phyloP scores from a whole-genome alignment of 2,113 vertebrate genomes.

The Eira barbara region DNA sequence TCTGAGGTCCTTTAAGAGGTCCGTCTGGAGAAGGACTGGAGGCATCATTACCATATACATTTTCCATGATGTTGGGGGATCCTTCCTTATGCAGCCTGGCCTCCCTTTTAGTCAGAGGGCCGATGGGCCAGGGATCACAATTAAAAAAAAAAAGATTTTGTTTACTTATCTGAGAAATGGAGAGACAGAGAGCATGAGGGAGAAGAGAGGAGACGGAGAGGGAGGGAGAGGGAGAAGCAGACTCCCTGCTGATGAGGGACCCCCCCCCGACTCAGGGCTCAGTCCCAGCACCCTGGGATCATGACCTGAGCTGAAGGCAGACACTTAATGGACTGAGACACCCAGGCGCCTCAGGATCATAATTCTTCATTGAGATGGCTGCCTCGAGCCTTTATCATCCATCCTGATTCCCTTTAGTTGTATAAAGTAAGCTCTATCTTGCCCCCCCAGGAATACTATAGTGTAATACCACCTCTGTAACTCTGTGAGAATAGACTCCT shows the following conservation, averaged over 20 bases:
- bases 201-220: no score
- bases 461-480: background rate
- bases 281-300: background rate
- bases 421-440: background rate
- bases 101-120: background rate
- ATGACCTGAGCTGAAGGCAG: background rate
- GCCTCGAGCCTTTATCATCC: background rate
- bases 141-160: background rate
- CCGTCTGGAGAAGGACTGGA: background rate
- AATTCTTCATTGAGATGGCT: background rate
- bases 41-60: background rate
- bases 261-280: no score
- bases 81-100: background rate
- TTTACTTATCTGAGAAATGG: background rate
- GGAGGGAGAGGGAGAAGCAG: no score
- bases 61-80: background rate
- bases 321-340: background rate
- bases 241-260: no score
- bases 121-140: background rate
- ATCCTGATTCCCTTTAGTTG: background rate
- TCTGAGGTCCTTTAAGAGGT: background rate
- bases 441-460: background rate
- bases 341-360: background rate
- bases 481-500: background rate
- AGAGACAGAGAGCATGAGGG: background rate